phyloP scores from a whole-genome alignment of 2,797 vertebrate genomes.

The Knipowitschia caucasica region DNA sequence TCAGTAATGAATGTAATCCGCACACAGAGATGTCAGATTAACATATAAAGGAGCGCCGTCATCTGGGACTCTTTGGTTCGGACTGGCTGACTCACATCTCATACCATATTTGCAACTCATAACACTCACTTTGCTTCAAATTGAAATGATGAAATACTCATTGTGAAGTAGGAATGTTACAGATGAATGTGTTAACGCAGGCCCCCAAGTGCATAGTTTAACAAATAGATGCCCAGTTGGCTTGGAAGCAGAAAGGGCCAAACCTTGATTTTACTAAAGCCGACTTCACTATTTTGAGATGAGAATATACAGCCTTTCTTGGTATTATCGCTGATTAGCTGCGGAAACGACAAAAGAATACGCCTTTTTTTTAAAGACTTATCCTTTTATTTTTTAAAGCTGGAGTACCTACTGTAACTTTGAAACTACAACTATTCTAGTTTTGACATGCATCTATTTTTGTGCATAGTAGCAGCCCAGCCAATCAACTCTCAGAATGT shows the following conservation, averaged over 20 bases:
- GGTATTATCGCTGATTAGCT: constrained; percentile 48
- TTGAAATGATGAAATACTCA: constrained; percentile 30
- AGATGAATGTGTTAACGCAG: constrained; percentile 28
- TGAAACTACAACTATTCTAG: no score
- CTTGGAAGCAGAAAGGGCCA: constrained; percentile 32
- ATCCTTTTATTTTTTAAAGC: constrained; percentile 23
- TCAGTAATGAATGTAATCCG: constrained; percentile 23
- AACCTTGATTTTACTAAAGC: neutral
- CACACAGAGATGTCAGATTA: constrained; percentile 22
- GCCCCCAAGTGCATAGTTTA: constrained; percentile 15
- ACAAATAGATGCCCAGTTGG: constrained; percentile 33
- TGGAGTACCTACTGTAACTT: no score
- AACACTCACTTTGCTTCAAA: no score
- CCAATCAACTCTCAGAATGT: no score
- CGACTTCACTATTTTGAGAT: constrained; percentile 40
- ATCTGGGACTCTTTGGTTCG: constrained; percentile 9
- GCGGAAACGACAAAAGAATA: constrained; percentile 16
- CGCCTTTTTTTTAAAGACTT: constrained; percentile 14
- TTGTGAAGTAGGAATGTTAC: constrained; percentile 29
- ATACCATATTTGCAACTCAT: constrained; percentile 39
- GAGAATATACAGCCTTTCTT: constrained; percentile 36
- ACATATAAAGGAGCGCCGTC: constrained; percentile 28
- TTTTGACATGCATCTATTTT: no score
- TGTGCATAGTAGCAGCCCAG: no score
- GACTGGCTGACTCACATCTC: constrained; percentile 28